These are phyloP conservation scores for Drosophila ananassae DNA, from an alignment of 1,140 invertebrate species.

Conservation along the genomic window DNA sequence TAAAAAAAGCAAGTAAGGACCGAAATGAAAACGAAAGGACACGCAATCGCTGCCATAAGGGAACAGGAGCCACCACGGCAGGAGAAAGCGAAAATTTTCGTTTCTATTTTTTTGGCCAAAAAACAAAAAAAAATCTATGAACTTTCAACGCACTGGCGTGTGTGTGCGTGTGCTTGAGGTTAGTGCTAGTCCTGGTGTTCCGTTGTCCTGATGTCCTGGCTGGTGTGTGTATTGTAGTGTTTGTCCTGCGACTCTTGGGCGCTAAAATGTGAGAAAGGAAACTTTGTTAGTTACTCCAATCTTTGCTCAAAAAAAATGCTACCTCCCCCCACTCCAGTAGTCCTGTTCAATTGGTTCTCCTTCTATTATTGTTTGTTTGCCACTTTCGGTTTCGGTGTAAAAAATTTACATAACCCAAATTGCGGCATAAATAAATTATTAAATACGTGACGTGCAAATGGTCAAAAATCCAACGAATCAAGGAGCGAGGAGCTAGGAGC, in stretches of 20 bases:
- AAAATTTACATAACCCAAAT: constrained; percentile 81
- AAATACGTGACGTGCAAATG: constrained; percentile 61
- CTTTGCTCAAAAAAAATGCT: background rate
- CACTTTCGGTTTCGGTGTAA: constrained; percentile 51
- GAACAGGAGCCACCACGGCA: background rate
- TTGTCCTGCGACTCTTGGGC: constrained; percentile 51
- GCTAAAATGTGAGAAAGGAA: constrained; percentile 21
- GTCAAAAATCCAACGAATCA: constrained; percentile 19
- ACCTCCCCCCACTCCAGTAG: too few species aligned
- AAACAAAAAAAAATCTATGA: constrained; percentile 16
- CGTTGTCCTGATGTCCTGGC: too few species aligned
- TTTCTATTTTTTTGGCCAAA: constrained; percentile 10
- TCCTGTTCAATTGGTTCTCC: constrained; percentile 62
- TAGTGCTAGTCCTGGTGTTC: constrained; percentile 22
- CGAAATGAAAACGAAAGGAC: constrained; percentile 6
- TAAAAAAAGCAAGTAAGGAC: background rate
- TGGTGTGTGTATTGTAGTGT: constrained; percentile 15
- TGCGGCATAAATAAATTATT: constrained; percentile 78
- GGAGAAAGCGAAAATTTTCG: constrained; percentile 16
- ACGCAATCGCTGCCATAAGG: background rate
- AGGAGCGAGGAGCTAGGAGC: too few species aligned
- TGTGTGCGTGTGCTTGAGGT: constrained; percentile 13
- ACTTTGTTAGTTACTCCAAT: constrained; percentile 2
- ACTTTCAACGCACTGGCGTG: constrained; percentile 29
- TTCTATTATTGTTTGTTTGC: constrained; percentile 18